Percentiles rank a stretch among this genome's conserved stretches.
Evolutionary conservation across 2,888 invertebrate species (phyloP).

Genomic region (Chrysolina oricalcia): DNA sequence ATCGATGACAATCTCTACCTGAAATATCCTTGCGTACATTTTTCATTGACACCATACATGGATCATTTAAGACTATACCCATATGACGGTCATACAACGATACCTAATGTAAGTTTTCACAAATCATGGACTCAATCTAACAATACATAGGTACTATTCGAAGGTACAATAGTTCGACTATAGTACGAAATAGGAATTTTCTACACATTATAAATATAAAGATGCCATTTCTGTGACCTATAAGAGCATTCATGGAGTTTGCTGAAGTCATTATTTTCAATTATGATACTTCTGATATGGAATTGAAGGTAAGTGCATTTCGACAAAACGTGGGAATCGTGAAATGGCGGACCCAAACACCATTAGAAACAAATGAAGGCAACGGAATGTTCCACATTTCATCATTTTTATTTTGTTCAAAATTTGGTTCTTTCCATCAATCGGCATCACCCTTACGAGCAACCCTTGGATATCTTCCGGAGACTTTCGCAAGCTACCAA

Average conservation of each 20-base stretch:
- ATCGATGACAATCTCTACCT: too few relatives aligned
- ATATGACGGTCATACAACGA: too few relatives aligned
- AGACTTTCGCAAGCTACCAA: too few relatives aligned
- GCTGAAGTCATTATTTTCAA: neutral
- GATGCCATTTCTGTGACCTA: neutral
- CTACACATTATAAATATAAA: neutral
- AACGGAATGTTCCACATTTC: neutral
- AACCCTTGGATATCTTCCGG: too few relatives aligned
- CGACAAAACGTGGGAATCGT: constrained; percentile 9
- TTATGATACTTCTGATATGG: neutral
- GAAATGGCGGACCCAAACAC: neutral
- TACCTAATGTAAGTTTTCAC: too few relatives aligned
- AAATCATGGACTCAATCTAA: neutral
- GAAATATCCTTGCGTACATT: too few relatives aligned
- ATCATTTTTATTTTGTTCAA: too few relatives aligned
- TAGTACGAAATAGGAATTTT: neutral
- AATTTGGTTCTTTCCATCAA: too few relatives aligned
- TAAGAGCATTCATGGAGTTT: neutral
- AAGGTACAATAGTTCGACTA: neutral
- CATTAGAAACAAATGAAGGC: neutral
- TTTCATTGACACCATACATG: too few relatives aligned
- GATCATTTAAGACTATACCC: too few relatives aligned
- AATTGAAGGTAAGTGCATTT: neutral
- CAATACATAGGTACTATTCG: neutral
- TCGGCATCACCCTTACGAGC: too few relatives aligned